These are phyloP conservation scores for Drosophila lacicola DNA, from an alignment of 2,888 invertebrate species.

Conservation along the genomic window DNA sequence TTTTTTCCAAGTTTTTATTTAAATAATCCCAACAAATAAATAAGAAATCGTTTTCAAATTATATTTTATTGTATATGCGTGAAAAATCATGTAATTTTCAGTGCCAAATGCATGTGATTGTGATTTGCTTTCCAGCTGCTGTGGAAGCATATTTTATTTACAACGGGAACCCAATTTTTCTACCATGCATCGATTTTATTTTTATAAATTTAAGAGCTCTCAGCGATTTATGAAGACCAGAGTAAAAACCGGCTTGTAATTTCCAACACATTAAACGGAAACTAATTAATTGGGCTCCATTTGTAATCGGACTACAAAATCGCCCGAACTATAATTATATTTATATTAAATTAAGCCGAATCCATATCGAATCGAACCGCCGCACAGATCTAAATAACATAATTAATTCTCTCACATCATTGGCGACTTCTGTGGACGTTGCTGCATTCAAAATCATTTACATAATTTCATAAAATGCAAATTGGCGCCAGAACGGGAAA, in stretches of 20 bases:
- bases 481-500: slow-evolving; percentile 42
- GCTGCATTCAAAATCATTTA: slow-evolving; percentile 47
- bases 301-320: slow-evolving; percentile 15
- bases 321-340: slow-evolving; percentile 28
- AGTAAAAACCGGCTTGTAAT: not conserved
- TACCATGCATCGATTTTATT: not conserved
- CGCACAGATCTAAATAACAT: slow-evolving; percentile 57
- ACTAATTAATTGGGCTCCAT: slow-evolving; percentile 16
- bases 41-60: too few species aligned
- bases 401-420: slow-evolving; percentile 58
- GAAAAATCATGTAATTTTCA: not conserved
- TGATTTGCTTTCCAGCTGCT: not conserved
- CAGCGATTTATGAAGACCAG: not conserved
- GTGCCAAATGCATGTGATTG: not conserved
- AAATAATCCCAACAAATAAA: too few species aligned
- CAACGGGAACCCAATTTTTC: not conserved
- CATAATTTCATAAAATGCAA: slow-evolving; percentile 76
- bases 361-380: slow-evolving; percentile 31
- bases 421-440: slow-evolving; percentile 45
- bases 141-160: not conserved
- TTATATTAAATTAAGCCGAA: slow-evolving; percentile 41
- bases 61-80: too few species aligned
- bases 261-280: slow-evolving; percentile 4
- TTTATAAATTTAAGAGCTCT: not conserved
- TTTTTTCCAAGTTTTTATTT: too few species aligned